These are phyloP conservation scores for Luehdorfia chinensis DNA, from an alignment of 1,140 invertebrate genomes.

Conservation along the genomic window DNA sequence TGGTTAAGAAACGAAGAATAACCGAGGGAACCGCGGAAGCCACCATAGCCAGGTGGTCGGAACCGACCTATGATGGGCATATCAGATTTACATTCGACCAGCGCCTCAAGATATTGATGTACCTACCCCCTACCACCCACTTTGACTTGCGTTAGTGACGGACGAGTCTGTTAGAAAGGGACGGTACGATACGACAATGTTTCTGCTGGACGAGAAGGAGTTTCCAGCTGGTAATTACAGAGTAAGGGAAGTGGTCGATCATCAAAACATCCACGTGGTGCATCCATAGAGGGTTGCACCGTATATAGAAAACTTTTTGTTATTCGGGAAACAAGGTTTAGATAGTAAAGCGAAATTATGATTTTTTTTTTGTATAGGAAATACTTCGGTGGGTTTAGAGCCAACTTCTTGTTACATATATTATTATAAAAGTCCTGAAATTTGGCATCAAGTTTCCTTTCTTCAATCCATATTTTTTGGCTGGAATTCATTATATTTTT, in stretches of 20 bases:
- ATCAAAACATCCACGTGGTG: conserved; percentile 44
- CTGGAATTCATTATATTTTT: no score
- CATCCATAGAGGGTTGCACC: conserved; percentile 35
- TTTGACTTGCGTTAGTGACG: conserved; percentile 26
- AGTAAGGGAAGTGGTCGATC: conserved; percentile 27
- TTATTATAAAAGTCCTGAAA: no score
- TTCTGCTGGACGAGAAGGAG: conserved; percentile 35
- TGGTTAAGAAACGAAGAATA: conserved; percentile 31
- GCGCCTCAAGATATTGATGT: conserved; percentile 25
- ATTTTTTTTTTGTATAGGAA: no score
- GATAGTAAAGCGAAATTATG: conserved; percentile 46
- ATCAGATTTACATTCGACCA: conserved; percentile 54
- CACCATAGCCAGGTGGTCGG: conserved; percentile 31
- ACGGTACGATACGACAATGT: conserved; percentile 21
- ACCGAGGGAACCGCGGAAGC: conserved; percentile 26
- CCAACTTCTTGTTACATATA: no score
- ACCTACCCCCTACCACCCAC: conserved; percentile 29
- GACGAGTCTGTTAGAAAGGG: conserved; percentile 22
- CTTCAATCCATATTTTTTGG: no score
- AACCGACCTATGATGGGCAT: conserved; percentile 33
- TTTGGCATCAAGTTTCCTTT: no score
- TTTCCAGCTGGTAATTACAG: conserved; percentile 31
- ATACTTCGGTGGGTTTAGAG: no score
- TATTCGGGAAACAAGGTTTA: conserved; percentile 36
- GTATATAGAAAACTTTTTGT: conserved; percentile 37